Base-by-base conservation (phyloP, 2,888 invertebrate species). In the Sarcophaga variegata region DNA sequence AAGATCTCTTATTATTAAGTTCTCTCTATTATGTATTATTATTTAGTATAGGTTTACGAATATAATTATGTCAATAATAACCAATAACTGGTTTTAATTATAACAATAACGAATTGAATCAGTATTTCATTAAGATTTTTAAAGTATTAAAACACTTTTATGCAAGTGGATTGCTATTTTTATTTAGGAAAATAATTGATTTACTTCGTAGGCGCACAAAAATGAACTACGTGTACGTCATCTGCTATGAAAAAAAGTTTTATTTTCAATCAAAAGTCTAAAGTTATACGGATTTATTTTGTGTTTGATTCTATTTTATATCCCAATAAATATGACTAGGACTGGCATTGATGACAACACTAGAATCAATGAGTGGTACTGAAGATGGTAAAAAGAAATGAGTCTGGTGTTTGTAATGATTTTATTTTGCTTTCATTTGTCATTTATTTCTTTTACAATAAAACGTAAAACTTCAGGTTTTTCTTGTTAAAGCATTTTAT, bases 401-500 rank as follows among this genome's bases (percentile, higher is more conserved):
- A 85, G 81, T 77, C 67, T 63, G 81, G 59, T 66, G 72, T 72
- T 82, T 76, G n/a, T 20, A 70, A 25, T 80, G 77, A 69, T 81
- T 63, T 76, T 75, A 12, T 66, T 59, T 67, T 69, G 47, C 60
- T 60, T 71, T 59, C 27, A 8, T 54, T 69, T 2, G 4, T n/a
- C 22, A 71, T 60, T 77, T 25, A 6, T 37, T 82, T 70, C 70
- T 59, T 59, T 71, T 47, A 77, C 27, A 77, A 27, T 6, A 47
- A 71, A 76, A 70, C 45, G 62, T 25, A 64, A 45, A 64, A 75
- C 78, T 74, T 74, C 85, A 81, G 81, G 85, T 85, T 82, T 85
- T 79, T 75, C 79, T 86, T 75, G 85, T 86, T 86, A 75, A 45
- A 63, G 64, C 14, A 59, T 72, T 82, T 79, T 79, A 82, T 79